phyloP scores from a whole-genome alignment of 2,888 invertebrate species.

The Conomelus anceps region DNA sequence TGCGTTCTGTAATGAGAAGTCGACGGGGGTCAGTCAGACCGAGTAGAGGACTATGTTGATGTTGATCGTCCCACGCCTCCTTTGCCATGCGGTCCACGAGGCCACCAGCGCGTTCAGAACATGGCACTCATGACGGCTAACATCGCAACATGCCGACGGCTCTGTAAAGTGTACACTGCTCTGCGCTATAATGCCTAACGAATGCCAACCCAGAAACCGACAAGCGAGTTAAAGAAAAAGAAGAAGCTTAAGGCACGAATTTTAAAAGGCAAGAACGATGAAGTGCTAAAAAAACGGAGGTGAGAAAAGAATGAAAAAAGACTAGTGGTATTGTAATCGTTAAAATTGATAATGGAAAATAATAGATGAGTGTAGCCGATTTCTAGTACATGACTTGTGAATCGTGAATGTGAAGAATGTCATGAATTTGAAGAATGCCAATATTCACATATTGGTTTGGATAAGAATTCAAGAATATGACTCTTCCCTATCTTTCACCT shows the following conservation, averaged over 20 bases:
- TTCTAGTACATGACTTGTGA: too few relatives aligned
- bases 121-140: neutral
- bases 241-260: neutral
- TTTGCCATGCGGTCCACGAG: too few relatives aligned
- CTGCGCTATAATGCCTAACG: neutral
- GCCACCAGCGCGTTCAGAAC: neutral
- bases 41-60: neutral
- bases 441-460: too few relatives aligned
- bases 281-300: neutral
- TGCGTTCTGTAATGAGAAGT: neutral
- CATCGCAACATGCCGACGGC: neutral
- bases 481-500: too few relatives aligned
- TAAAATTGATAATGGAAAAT: neutral
- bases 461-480: too few relatives aligned
- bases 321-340: neutral
- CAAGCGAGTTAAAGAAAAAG: neutral
- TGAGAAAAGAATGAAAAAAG: neutral
- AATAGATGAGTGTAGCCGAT: too few relatives aligned
- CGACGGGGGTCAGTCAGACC: neutral
- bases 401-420: too few relatives aligned
- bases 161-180: too few relatives aligned
- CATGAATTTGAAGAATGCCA: too few relatives aligned
- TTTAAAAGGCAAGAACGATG: neutral
- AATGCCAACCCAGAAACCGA: neutral
- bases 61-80: neutral